Base-by-base conservation (phyloP, 1,140 invertebrate species). In the Lordiphosa collinella region DNA sequence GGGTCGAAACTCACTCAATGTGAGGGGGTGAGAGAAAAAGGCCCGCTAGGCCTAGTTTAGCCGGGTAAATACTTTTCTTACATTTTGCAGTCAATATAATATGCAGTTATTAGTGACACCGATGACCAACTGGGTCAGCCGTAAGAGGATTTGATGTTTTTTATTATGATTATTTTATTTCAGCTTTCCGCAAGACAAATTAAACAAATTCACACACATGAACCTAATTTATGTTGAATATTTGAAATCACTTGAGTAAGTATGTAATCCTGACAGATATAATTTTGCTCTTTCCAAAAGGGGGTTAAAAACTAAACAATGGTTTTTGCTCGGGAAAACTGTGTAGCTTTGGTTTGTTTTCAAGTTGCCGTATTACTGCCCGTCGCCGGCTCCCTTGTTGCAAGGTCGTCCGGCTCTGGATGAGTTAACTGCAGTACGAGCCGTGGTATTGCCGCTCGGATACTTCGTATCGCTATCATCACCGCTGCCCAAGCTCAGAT, bases 61-160 rank as follows among this genome's bases (percentile, higher is more conserved):
- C 47, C 7, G 22, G 52, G 36, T 65, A 65, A 60, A 51, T 41
- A 16, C 16, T 36, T 36, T 16, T 50, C 25, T 29, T 29, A 29
- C 25, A 35, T 53, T 31, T 61, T 43, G 65, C 75, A 79, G 70
- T 82, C 76, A 82, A 82, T 79, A 82, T 74, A 79, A 70, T 75
- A 66, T 73, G 48, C 70, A 61, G 56, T 70, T 74, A 82, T 82
- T 75, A 70, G 70, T 75, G 75, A 82, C 75, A 80, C 75, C 74
- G 48, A 63, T 54, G 54, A 49, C 25, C 25, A 29, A 29, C 25
- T 29, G 25, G 25, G 25, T 29, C 25, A 29, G 25, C 25, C 0
- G 25, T 29, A 8, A 22, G 18, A 22, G 18, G 18, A 22, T 22
- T 22, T 22, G 18, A 22, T 22, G 18, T 22, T 22, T 22, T 22